These are phyloP conservation scores for Benthosema pterotum DNA, from an alignment of 2,797 vertebrate species.

Conservation along the genomic window DNA sequence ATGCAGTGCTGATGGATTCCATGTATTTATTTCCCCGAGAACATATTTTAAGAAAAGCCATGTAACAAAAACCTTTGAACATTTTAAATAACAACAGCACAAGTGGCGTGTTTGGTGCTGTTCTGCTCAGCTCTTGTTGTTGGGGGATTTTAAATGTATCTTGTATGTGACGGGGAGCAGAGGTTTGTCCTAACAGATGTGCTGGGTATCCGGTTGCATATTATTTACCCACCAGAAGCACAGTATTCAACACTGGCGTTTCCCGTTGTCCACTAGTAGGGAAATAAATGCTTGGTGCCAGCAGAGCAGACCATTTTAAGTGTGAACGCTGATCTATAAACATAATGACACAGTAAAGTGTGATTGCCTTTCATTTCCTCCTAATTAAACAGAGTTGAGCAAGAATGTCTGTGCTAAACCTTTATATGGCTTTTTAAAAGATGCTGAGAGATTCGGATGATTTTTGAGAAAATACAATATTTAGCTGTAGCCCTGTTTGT, in stretches of 20 bases:
- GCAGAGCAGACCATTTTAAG: neutral
- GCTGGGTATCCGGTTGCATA: constrained; percentile 80
- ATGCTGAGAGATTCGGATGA: neutral
- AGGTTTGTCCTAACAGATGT: constrained; percentile 84
- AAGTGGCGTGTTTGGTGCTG: constrained; percentile 5
- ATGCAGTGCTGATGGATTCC: too few species aligned
- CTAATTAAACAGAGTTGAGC: constrained; percentile 13
- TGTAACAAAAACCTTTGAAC: too few species aligned
- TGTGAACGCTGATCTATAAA: neutral
- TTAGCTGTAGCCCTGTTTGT: constrained; percentile 23
- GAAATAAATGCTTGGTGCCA: too few species aligned
- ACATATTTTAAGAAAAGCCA: too few species aligned
- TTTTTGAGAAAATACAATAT: constrained; percentile 11
- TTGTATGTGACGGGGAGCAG: constrained; percentile 58
- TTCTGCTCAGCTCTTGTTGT: constrained; percentile 26
- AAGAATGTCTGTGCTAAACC: constrained; percentile 9
- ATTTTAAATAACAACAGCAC: too few species aligned
- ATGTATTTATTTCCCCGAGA: too few species aligned
- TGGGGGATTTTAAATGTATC: constrained; percentile 34
- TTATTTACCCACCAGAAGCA: constrained; percentile 80
- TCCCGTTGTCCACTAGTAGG: constrained; percentile 5
- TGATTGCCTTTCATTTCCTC: neutral
- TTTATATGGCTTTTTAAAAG: constrained; percentile 32
- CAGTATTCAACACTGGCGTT: constrained; percentile 47
- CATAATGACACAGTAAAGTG: neutral